Evolutionary conservation across 2,797 vertebrate genomes (phyloP), one percentile per base, ranked within the genome.

Genomic region (Acanthurus tractus): DNA sequence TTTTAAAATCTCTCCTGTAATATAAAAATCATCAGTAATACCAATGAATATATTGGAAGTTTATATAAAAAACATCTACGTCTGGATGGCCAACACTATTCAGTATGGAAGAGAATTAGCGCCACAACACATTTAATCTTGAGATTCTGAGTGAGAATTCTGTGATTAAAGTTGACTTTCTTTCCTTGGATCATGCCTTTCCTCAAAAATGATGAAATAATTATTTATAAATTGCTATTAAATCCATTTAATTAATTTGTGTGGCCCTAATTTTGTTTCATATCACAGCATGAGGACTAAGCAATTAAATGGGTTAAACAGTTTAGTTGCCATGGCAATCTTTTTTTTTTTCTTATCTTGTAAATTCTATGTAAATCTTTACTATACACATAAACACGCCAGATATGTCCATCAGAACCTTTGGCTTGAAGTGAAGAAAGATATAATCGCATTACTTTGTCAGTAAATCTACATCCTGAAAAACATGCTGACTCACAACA

Each of bases 11-110:
- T 96, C 94, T 96, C 95, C 96, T 95, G 79, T 95, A 96, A 97
- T 98, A 98, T 96, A 98, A 98, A 98, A 97, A 94, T 97, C 95
- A 96, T 95, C 95, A 97, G 95, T 97, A 96, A 96, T 97, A 97
- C 96, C 95, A 96, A 97, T 97, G 94, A 95, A 95, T 96, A 96
- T 96, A 97, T 93, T 96, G 96, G 96, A 98, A 96, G 96, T 96
- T 78, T 70, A 69, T 86, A 97, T 96, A 86, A 97, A 97, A 95
- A 97, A 97, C 94, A 95, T 92, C 92, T 95, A 88, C 5, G 14
- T 72, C 59, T 95, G 86, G 93, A 96, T 96, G 95, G 92, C 92
- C 93, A 96, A 95, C 88, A 95, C 93, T 95, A 96, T 91, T 93
- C 85, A 61, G 63, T 66, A 83, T 11, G 38, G 65, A 82, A 87